These are phyloP conservation scores for Hypsopygia costalis DNA, from an alignment of 2,888 invertebrate species.

Conservation along the genomic window DNA sequence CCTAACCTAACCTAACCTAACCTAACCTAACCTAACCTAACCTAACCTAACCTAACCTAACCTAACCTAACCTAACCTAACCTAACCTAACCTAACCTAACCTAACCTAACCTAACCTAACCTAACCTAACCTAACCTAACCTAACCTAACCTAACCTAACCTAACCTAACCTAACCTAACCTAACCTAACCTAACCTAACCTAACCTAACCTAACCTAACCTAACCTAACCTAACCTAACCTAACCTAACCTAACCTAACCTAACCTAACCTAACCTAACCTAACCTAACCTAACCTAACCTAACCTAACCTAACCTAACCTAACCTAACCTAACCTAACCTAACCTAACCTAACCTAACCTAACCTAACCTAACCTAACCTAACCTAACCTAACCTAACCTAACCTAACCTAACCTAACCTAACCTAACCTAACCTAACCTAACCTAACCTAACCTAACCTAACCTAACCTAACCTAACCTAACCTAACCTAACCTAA, in stretches of 20 bases:
- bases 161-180: slow-evolving; percentile 20
- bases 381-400: slow-evolving; percentile 25
- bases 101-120: too few relatives aligned
- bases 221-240: slow-evolving; percentile 21
- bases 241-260: slow-evolving; percentile 22
- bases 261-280: slow-evolving; percentile 19
- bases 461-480: slow-evolving; percentile 20
- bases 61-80: slow-evolving; percentile 19
- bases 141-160: slow-evolving; percentile 20
- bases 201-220: slow-evolving; percentile 21
- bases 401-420: slow-evolving; percentile 21
- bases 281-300: slow-evolving; percentile 11
- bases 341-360: slow-evolving; percentile 23
- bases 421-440: slow-evolving; percentile 20
- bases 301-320: slow-evolving; percentile 17
- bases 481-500: slow-evolving; percentile 19
- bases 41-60: slow-evolving; percentile 20
- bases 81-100: slow-evolving; percentile 20
- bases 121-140: slow-evolving; percentile 20
- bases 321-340: slow-evolving; percentile 17
- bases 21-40: slow-evolving; percentile 21
- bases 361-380: slow-evolving; percentile 25
- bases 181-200: slow-evolving; percentile 21
- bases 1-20: too few relatives aligned
- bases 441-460: slow-evolving; percentile 21